Base-by-base conservation (phyloP, 2,888 invertebrate genomes). In the Archaeoteleia sp. region DNA sequence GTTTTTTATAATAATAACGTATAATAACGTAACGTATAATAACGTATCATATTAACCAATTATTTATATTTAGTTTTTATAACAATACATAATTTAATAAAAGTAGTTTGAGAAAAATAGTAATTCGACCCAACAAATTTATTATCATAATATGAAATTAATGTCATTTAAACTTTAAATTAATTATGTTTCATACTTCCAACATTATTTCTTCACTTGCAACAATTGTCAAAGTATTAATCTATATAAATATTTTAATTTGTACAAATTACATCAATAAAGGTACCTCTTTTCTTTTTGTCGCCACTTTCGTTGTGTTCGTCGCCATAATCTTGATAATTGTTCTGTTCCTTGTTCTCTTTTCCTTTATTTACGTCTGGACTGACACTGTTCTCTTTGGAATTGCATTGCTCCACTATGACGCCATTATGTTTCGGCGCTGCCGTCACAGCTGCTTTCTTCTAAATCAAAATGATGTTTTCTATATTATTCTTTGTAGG, bases 351-450 rank as follows among this genome's bases (percentile, higher is more conserved):
- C 67, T 82, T 84, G 62, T 80, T 85, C 70, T 85, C 82, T 71
- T 86, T 82, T 67, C 84, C 82, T 66, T 79, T 82, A 30, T 48
- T 78, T 39, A 83, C 81, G 13, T 71, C 70, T 17, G 74, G 65
- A 32, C 68, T 75, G 20, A 74, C 67, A 43, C 67, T 75, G 37
- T 46, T 70, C 40, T 81, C 82, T 51, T 81, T 82, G 1, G 75
- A 66, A 48, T 75, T 77, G 45, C 70, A 76, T 32, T 77, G 76
- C 40, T 85, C 84, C n/a, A n/a, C n/a, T n/a, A n/a, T n/a, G 17
- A 78, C 58, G 10, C 81, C 68, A 45, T 88, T 87, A 77, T 88
- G 87, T 66, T 87, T 85, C 53, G 87, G 86, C 62, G 86, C 84
- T 68, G 87, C 55, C 20, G 77, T 60, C 67, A 75, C 73, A 45